These are phyloP conservation scores for Xanthostigma xanthostigma DNA, from an alignment of 2,888 invertebrate species.

Conservation along the genomic window DNA sequence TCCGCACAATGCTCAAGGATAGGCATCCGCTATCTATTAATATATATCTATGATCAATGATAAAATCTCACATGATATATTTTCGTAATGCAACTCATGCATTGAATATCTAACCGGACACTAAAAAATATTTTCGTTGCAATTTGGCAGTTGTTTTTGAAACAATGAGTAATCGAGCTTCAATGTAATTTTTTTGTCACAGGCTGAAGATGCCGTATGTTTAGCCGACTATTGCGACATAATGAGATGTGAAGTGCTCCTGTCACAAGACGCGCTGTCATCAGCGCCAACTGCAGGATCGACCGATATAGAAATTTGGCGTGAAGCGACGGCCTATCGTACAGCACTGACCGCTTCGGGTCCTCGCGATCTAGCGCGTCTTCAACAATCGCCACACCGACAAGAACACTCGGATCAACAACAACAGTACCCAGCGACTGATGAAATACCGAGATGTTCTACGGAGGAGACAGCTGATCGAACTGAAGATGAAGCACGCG, in stretches of 20 bases:
- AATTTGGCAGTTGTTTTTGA: background rate
- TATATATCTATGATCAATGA: too few species aligned
- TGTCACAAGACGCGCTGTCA: slow-evolving; percentile 52
- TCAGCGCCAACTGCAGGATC: slow-evolving; percentile 49
- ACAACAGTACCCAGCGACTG: too few species aligned
- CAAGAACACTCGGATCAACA: too few species aligned
- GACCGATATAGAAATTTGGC: slow-evolving; percentile 75
- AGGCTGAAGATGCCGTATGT: slow-evolving; percentile 88
- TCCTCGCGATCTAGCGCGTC: slow-evolving; percentile 25
- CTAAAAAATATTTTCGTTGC: background rate
- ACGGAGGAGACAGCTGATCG: too few species aligned
- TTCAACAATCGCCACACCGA: too few species aligned
- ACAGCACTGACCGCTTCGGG: slow-evolving; percentile 38
- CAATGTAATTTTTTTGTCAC: slow-evolving; percentile 12
- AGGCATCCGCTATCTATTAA: too few species aligned
- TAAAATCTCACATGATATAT: background rate
- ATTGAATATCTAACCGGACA: too few species aligned
- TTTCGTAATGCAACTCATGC: too few species aligned
- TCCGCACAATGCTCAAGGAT: too few species aligned
- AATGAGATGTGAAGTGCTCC: slow-evolving; percentile 82
- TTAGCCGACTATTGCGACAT: slow-evolving; percentile 91
- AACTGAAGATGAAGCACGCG: too few species aligned
- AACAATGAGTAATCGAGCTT: too few species aligned
- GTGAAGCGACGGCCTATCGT: slow-evolving; percentile 54
- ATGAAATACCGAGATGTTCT: too few species aligned